Evolutionary conservation across 2,888 invertebrate genomes (phyloP), one percentile per base, ranked within the genome.

Genomic region (Hemaris fuciformis): DNA sequence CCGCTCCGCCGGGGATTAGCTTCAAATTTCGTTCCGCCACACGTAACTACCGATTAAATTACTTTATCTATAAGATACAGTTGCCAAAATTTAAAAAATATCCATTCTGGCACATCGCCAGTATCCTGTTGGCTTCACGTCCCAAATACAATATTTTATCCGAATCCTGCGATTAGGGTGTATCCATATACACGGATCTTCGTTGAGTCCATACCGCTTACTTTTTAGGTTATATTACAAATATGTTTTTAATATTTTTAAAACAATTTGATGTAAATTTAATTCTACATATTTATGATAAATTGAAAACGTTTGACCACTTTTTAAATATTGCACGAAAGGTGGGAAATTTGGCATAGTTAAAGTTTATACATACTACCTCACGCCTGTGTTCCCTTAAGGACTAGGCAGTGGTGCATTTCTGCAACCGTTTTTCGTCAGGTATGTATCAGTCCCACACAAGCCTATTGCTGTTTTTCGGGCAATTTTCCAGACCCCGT

Each of bases 1-100:
- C 13, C 15, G 18, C 15, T 15, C n/a, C 6, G 41, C 53, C 13
- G 23, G 18, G 41, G 22, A 41, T 53, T 38, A 53, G 48, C 13
- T 53, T 31, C 23, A 22, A 57, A 56, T 20, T 31, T 42, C 38
- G 8, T 20, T 46, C 31, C n/a, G n/a, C 46, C 57, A 23, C 66
- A 61, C 65, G 69, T 67, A 65, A 63, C 59, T 61, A 43, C 60
- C 64, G 66, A 73, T 73, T 72, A 67, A 73, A 76, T 72, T 68
- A 72, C 69, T 66, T 53, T 69, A 72, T 73, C 71, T 65, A 45
- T 57, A 60, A 62, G 65, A 65, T 61, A 65, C 62, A 57, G 60
- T 64, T 57, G 69, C 75, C 73, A 72, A 70, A 64, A 63, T 60
- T 64, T 62, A 59, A 57, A 64, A 63, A 65, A 66, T 77, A 67